Evolutionary conservation across 2,113 vertebrate genomes (phyloP).

Genomic region (Thryonomys swinderianus): DNA sequence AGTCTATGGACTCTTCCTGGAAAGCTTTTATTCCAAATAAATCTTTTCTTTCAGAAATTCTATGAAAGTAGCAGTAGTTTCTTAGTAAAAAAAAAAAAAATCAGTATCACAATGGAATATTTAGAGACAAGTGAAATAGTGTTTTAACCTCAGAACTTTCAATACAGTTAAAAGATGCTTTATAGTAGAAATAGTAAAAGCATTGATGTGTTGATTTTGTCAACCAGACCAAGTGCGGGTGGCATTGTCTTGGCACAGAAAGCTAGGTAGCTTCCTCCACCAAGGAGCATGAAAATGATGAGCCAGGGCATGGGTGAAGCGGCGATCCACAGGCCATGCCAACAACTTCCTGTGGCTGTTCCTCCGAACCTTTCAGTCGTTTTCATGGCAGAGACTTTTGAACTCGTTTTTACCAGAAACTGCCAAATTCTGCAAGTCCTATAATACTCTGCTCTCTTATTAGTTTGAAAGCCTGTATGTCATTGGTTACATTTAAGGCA

Average conservation of each 20-base stretch:
- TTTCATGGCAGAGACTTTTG: conserved; percentile 82
- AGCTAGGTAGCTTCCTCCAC: conserved; percentile 49
- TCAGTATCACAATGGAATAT: conserved; percentile 25
- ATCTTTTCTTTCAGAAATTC: conserved; percentile 53
- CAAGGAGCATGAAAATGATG: conserved; percentile 62
- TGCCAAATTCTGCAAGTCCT: conserved; percentile 86
- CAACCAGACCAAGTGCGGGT: conserved; percentile 72
- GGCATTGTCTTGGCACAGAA: conserved; percentile 77
- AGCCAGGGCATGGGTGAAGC: conserved; percentile 68
- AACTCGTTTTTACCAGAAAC: conserved; percentile 83
- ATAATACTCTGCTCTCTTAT: conserved; percentile 84
- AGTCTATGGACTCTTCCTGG: background rate
- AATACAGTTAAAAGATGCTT: conserved; percentile 72
- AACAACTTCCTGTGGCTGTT: conserved; percentile 70
- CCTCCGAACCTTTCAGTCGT: conserved; percentile 75
- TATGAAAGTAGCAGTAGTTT: conserved; percentile 28
- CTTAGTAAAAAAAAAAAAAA: conserved; percentile 10
- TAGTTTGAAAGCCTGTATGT: conserved; percentile 86
- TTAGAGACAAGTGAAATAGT: conserved; percentile 53
- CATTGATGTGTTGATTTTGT: conserved; percentile 68
- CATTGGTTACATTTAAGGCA: conserved; percentile 87
- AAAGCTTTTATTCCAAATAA: background rate
- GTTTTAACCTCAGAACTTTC: conserved; percentile 77
- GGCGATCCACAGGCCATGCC: conserved; percentile 39
- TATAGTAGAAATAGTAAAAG: conserved; percentile 79